Conservation (phyloP, 2,888 invertebrate species). For the Oxycera nigricornis region DNA sequence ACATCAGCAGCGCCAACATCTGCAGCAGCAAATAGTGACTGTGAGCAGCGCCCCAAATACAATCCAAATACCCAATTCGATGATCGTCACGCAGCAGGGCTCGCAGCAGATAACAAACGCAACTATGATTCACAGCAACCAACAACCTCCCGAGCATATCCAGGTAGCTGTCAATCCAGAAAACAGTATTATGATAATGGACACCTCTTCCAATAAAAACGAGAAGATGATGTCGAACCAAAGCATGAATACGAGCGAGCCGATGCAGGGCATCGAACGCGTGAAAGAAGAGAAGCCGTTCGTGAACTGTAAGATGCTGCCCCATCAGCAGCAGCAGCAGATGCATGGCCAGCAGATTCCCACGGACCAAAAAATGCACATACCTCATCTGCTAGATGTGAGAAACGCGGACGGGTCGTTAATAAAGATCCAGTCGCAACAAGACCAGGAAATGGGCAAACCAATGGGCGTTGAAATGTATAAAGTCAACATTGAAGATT, state of each 20-base stretch:
- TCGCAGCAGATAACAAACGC: slow-evolving; percentile 51
- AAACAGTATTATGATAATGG: slow-evolving; percentile 44
- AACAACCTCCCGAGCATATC: slow-evolving; percentile 48
- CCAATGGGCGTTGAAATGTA: slow-evolving; percentile 71
- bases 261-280: slow-evolving; percentile 43
- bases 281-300: slow-evolving; percentile 46
- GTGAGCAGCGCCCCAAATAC: slow-evolving; percentile 48
- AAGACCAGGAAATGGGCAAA: slow-evolving; percentile 64
- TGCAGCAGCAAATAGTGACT: slow-evolving; percentile 38
- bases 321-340: slow-evolving; percentile 43
- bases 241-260: slow-evolving; percentile 49
- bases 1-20: slow-evolving; percentile 43
- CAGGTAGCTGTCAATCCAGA: slow-evolving; percentile 47
- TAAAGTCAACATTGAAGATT: slow-evolving; percentile 83
- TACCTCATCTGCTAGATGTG: slow-evolving; percentile 65
- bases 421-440: slow-evolving; percentile 66
- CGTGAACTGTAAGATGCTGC: slow-evolving; percentile 42
- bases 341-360: slow-evolving; percentile 41
- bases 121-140: slow-evolving; percentile 52
- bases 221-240: slow-evolving; percentile 51
- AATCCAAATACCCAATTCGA: slow-evolving; percentile 53
- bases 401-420: slow-evolving; percentile 75
- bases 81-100: slow-evolving; percentile 51
- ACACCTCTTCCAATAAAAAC: slow-evolving; percentile 41
- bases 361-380: slow-evolving; percentile 45